phyloP scores from a whole-genome alignment of 30 jellyfish, hydroid and myxozoan genomes.

The Aurelia aurita complex sp. Pacific region DNA sequence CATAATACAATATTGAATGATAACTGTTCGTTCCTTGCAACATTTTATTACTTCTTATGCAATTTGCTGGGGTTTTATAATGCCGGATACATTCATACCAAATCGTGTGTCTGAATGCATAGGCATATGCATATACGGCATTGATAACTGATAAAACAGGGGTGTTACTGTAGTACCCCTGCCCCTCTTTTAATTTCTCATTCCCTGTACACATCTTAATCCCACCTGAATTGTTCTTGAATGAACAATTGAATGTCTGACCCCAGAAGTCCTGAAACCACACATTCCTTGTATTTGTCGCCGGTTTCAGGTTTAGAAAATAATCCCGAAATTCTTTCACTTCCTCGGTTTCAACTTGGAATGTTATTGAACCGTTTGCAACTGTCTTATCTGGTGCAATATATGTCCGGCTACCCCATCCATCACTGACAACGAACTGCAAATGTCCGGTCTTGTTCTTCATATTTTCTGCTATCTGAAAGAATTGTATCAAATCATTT shows the following conservation, averaged over 20 bases:
- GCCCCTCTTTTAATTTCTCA: constrained; percentile 60
- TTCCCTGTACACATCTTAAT: constrained; percentile 41
- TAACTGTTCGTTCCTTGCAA: constrained; percentile 5
- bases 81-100: constrained; percentile 28
- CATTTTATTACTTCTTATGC: neutral
- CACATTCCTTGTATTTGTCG: constrained; percentile 26
- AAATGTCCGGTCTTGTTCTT: constrained; percentile 19
- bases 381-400: constrained; percentile 27
- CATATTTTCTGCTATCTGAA: constrained; percentile 32
- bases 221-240: neutral
- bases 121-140: constrained; percentile 77
- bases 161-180: constrained; percentile 49
- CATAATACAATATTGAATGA: neutral
- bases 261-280: constrained; percentile 80
- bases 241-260: constrained; percentile 58
- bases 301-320: constrained; percentile 49
- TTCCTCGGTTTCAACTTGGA: constrained; percentile 53
- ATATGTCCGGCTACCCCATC: constrained; percentile 60
- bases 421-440: constrained; percentile 63
- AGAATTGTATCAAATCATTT: constrained; percentile 18
- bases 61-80: constrained; percentile 11
- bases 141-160: constrained; percentile 68
- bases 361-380: constrained; percentile 63
- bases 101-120: constrained; percentile 49
- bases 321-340: constrained; percentile 64